Evolutionary conservation across 2,888 invertebrate genomes (phyloP).

Genomic region (Scrobipalpa atriplicella): DNA sequence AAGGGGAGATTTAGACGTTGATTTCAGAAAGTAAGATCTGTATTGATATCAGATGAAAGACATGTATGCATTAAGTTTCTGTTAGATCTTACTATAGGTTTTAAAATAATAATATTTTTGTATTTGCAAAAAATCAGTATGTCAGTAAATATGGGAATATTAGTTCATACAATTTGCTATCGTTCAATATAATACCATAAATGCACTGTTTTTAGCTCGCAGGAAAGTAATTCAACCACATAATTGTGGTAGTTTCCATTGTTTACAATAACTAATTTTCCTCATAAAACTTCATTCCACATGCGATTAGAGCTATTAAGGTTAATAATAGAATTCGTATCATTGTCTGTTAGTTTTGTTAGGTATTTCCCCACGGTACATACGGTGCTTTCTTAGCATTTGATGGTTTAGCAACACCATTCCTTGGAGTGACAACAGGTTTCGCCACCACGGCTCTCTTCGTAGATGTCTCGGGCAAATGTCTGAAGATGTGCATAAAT

Average conservation of each 20-base stretch:
- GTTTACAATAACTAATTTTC: slow-evolving; percentile 17
- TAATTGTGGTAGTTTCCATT: neutral
- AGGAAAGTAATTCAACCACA: neutral
- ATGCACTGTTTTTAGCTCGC: neutral
- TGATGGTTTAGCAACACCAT: slow-evolving; percentile 57
- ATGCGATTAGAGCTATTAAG: slow-evolving; percentile 30
- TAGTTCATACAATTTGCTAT: neutral
- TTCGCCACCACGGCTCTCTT: slow-evolving; percentile 58
- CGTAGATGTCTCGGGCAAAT: slow-evolving; percentile 58
- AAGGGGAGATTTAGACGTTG: neutral
- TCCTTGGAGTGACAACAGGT: slow-evolving; percentile 44
- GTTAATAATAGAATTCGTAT: slow-evolving; percentile 28
- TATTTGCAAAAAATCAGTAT: too few species aligned
- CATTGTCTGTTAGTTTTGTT: slow-evolving; percentile 42
- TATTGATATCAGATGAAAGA: too few species aligned
- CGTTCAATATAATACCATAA: neutral
- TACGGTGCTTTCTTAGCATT: slow-evolving; percentile 65
- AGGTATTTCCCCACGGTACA: slow-evolving; percentile 53
- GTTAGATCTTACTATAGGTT: too few species aligned
- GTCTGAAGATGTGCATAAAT: slow-evolving; percentile 65
- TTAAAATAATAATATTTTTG: too few species aligned
- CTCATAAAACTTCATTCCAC: slow-evolving; percentile 25
- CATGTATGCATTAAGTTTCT: too few species aligned
- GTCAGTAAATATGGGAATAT: neutral
- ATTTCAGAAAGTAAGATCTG: too few species aligned